Conservation (phyloP, 2,113 vertebrate species). For the Donacobius atricapilla region DNA sequence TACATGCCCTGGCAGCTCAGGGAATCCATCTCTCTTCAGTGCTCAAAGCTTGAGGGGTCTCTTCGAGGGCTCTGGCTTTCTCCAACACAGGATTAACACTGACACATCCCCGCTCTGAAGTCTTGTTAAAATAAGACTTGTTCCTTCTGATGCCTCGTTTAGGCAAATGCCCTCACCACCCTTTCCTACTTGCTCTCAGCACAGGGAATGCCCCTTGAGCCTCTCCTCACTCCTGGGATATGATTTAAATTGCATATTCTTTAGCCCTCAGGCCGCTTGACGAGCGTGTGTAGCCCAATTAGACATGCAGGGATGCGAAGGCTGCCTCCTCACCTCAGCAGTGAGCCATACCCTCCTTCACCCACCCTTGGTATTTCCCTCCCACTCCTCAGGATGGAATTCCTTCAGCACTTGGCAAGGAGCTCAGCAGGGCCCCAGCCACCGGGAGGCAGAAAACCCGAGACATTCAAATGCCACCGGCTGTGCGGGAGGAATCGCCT, state of each 20-base stretch:
- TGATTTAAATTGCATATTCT: background rate
- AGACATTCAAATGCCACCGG: background rate
- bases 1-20: background rate
- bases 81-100: background rate
- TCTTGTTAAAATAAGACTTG: background rate
- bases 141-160: background rate
- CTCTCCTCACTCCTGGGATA: background rate
- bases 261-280: background rate
- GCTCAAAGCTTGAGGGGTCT: background rate
- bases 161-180: background rate
- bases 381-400: background rate
- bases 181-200: fast-evolving
- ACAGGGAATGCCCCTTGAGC: background rate
- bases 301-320: background rate
- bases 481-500: background rate
- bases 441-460: background rate
- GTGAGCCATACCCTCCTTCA: background rate
- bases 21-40: background rate
- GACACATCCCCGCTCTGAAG: background rate
- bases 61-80: background rate
- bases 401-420: background rate
- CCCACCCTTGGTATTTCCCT: background rate
- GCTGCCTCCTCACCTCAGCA: background rate
- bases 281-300: fast-evolving
- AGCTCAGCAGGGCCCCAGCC: background rate